These are phyloP conservation scores for Vidua macroura DNA, from an alignment of 2,113 vertebrate species.

Conservation along the genomic window DNA sequence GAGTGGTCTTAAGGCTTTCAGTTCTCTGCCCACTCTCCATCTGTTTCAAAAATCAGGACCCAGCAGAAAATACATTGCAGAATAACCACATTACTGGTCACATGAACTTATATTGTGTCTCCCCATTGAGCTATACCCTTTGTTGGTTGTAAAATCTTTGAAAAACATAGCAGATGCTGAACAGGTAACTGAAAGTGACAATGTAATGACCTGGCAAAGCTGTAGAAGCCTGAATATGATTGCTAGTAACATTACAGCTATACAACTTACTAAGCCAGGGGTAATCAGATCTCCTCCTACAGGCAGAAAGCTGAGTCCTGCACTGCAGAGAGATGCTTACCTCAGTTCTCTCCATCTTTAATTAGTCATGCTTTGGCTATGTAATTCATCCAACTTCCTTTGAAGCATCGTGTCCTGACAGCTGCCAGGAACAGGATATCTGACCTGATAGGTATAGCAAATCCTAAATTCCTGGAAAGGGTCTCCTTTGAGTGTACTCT, in stretches of 20 bases:
- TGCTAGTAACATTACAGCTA: not conserved
- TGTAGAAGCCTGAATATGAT: not conserved
- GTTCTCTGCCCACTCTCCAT: constrained; percentile 32
- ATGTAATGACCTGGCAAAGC: not conserved
- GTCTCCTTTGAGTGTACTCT: not conserved
- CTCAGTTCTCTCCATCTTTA: constrained; percentile 18
- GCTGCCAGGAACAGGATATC: constrained; percentile 53
- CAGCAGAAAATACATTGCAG: not conserved
- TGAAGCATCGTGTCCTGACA: constrained; percentile 41
- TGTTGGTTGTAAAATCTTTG: not conserved
- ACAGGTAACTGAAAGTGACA: not conserved
- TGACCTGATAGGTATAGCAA: constrained; percentile 29
- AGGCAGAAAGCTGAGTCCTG: constrained; percentile 34
- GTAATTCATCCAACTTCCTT: constrained; percentile 44
- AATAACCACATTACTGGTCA: not conserved
- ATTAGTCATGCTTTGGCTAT: not conserved
- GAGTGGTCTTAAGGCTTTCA: constrained; percentile 28
- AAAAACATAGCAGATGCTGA: not conserved
- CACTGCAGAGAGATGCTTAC: not conserved
- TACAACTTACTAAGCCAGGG: not conserved
- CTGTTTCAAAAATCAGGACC: constrained; percentile 18
- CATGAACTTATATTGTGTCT: not conserved
- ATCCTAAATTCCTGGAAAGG: constrained; percentile 31
- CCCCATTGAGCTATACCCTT: not conserved
- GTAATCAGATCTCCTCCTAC: constrained; percentile 8